phyloP scores from a whole-genome alignment of 2,888 invertebrate genomes.

The Schizotus pectinicornis region DNA sequence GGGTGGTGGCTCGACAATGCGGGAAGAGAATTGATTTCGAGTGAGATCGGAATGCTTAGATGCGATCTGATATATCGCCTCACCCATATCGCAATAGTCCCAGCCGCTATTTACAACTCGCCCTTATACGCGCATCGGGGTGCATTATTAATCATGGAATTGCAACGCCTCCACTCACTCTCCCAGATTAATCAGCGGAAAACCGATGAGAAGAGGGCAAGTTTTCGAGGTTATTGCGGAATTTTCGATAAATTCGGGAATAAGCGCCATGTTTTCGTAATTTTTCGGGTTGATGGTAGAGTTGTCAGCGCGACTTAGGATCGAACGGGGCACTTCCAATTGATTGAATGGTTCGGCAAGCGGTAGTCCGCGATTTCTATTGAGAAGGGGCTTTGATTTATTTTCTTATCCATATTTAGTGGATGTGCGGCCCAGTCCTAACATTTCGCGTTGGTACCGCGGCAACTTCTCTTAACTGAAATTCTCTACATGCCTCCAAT shows the following conservation, averaged over 20 bases:
- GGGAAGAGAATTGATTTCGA: slow-evolving; percentile 52
- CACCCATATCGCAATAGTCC: slow-evolving; percentile 23
- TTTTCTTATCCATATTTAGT: slow-evolving; percentile 41
- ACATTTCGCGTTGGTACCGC: slow-evolving; percentile 28
- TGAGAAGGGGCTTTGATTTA: slow-evolving; percentile 37
- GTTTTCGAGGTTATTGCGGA: slow-evolving; percentile 1
- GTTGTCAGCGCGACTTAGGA: slow-evolving; percentile 21
- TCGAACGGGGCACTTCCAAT: slow-evolving; percentile 30
- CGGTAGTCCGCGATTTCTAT: slow-evolving; percentile 33
- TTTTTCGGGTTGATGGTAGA: slow-evolving; percentile 14
- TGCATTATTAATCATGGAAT: slow-evolving; percentile 27
- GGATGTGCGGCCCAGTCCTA: slow-evolving; percentile 24
- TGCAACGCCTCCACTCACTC: slow-evolving; percentile 14
- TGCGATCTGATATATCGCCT: slow-evolving; percentile 52
- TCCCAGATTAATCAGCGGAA: slow-evolving; percentile 1
- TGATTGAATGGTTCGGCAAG: slow-evolving; percentile 37
- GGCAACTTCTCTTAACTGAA: slow-evolving; percentile 14
- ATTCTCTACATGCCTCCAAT: slow-evolving; percentile 13
- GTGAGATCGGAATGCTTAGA: slow-evolving; percentile 52
- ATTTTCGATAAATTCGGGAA: slow-evolving; percentile 19
- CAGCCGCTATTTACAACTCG: slow-evolving; percentile 17
- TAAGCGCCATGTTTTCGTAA: slow-evolving; percentile 20
- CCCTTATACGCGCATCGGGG: slow-evolving; percentile 16
- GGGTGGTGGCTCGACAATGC: slow-evolving; percentile 47
- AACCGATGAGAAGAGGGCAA: not conserved